Evolutionary conservation across 2,113 vertebrate genomes (phyloP), one percentile per base, ranked within the genome.

Genomic region (Ranitomeya variabilis): DNA sequence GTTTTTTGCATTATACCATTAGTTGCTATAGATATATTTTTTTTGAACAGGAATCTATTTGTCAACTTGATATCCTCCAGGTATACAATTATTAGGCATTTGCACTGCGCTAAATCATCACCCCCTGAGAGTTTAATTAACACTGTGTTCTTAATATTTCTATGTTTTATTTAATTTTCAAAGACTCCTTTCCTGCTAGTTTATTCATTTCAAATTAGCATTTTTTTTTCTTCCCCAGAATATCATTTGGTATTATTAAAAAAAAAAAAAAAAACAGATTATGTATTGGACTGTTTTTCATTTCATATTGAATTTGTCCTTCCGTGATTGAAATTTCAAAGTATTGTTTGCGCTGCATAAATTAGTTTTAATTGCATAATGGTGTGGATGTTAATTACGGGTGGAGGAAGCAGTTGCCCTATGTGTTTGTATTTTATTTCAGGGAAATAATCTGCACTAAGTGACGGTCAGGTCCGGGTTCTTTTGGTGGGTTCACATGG

Each of bases 101-200:
- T 83, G 64, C 37, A 26, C 82, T 55, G 52, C 23, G n/a, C 45
- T 84, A 69, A 84, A 84, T 54, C 66, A 55, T 69, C 64, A 55
- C 64, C 64, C 82, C 64, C 64, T 31, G 66, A 71, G 64, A 84
- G 82, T 84, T 84, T 84, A 83, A 83, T 83, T 84, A 84, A 84
- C 82, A 84, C 82, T 80, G 78, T 57, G 78, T 80, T 80, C 78
- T 69, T 83, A 83, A 69, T 83, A 67, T 83, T 83, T 83, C 45
- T 83, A 83, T 83, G 62, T 83, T 67, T 67, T 83, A 83, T 83
- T 83, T 83, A 83, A 64, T 84, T 84, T 84, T 84, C 66, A 69
- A 84, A 84, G 82, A 69, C 45, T 55, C 51, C 64, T 84, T 71
- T 55, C 82, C 66, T 71, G 66, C 21, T 51, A 64, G 64, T 71